Conservation (phyloP, 2,888 invertebrate species). For the Euzetes globulus region DNA sequence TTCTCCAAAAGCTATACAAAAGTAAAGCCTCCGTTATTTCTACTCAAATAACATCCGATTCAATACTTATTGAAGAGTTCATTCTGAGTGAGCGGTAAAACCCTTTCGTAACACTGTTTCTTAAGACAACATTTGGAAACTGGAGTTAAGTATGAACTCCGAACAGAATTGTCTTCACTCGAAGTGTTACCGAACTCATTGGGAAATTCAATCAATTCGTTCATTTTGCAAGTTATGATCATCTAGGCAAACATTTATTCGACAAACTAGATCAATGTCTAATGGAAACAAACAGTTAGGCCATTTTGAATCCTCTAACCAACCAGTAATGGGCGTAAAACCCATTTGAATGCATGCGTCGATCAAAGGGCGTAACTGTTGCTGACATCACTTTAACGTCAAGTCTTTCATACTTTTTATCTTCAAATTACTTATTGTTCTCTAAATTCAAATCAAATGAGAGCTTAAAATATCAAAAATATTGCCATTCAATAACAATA, state of each 20-base stretch:
- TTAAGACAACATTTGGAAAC: constrained; percentile 24
- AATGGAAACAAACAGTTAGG: neutral
- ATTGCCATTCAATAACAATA: no score
- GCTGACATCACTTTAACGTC: neutral
- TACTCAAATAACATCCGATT: neutral
- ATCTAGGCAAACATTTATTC: no score
- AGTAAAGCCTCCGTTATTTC: neutral
- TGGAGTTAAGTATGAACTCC: neutral
- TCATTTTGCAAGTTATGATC: no score
- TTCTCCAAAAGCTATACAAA: constrained; percentile 21
- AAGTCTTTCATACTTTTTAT: neutral
- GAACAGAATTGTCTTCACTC: neutral
- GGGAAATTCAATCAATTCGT: neutral
- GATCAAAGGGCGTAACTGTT: constrained; percentile 24
- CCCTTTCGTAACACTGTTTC: constrained; percentile 18
- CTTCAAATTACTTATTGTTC: no score
- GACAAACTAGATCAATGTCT: neutral
- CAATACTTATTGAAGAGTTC: constrained; percentile 16
- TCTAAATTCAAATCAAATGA: neutral
- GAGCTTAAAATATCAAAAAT: neutral
- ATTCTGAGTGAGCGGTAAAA: neutral
- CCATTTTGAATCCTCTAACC: neutral
- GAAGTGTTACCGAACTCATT: neutral
- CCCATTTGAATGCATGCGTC: constrained; percentile 22
- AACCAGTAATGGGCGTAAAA: constrained; percentile 22